phyloP scores from a whole-genome alignment of 2,888 invertebrate genomes.

The Eupithecia subumbrata region DNA sequence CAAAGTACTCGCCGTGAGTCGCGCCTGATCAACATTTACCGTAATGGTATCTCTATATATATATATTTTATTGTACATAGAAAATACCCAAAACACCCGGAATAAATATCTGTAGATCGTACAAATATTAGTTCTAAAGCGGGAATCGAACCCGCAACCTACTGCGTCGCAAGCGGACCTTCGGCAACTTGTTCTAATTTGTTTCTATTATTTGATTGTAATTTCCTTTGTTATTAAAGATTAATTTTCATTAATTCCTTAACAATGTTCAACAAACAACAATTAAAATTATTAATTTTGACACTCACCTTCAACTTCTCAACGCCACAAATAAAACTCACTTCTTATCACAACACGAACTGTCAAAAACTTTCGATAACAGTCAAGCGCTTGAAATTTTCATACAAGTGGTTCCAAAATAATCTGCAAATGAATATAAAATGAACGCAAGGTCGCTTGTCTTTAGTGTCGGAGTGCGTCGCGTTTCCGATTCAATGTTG shows the following conservation, averaged over 20 bases:
- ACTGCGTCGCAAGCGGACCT: too few relatives aligned
- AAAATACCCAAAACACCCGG: too few relatives aligned
- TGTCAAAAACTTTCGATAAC: background rate
- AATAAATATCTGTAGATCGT: too few relatives aligned
- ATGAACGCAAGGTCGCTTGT: background rate
- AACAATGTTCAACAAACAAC: background rate
- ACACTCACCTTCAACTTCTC: background rate
- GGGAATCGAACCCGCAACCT: too few relatives aligned
- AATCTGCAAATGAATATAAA: background rate
- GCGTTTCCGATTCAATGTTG: background rate
- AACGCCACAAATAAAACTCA: background rate
- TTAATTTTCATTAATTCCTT: background rate
- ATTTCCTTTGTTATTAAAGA: background rate
- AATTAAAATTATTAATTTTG: background rate
- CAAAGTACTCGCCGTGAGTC: too few relatives aligned
- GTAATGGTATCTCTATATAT: too few relatives aligned
- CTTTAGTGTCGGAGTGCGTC: background rate
- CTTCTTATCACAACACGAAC: background rate
- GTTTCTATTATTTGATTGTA: too few relatives aligned
- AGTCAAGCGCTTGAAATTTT: background rate
- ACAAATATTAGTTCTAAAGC: too few relatives aligned
- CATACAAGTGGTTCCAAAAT: background rate
- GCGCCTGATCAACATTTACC: too few relatives aligned
- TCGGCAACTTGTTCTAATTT: too few relatives aligned
- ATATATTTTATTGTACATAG: too few relatives aligned